These are phyloP conservation scores for Formicarius rufipectus DNA, from an alignment of 2,113 vertebrate genomes.

Conservation along the genomic window DNA sequence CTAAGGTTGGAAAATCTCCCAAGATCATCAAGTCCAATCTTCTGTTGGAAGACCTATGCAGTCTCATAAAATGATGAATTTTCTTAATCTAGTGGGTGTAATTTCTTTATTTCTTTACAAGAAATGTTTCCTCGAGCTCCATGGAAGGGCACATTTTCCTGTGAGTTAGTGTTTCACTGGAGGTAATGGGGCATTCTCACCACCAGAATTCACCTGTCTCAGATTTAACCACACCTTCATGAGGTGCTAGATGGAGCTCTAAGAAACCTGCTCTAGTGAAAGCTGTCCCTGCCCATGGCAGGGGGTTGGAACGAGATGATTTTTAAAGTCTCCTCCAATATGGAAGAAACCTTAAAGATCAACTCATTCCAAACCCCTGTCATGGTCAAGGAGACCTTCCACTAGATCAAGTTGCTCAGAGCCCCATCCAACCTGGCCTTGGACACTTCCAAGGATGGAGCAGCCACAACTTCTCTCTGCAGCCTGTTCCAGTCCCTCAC, in stretches of 20 bases:
- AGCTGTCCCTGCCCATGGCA: background rate
- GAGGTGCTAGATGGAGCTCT: background rate
- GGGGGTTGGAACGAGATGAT: background rate
- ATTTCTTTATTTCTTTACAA: background rate
- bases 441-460: background rate
- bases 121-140: background rate
- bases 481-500: background rate
- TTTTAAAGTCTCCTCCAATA: background rate
- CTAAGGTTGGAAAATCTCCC: background rate
- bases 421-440: background rate
- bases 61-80: background rate
- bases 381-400: background rate
- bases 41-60: background rate
- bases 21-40: background rate
- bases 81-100: background rate
- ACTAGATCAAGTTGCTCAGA: background rate
- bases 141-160: background rate
- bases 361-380: background rate
- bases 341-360: background rate
- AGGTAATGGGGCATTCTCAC: background rate
- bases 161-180: background rate
- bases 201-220: fast-evolving
- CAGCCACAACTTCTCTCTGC: background rate
- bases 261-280: background rate
- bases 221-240: background rate